Evolutionary conservation across 2,113 vertebrate genomes (phyloP).

Genomic region (Tragelaphus scriptus): DNA sequence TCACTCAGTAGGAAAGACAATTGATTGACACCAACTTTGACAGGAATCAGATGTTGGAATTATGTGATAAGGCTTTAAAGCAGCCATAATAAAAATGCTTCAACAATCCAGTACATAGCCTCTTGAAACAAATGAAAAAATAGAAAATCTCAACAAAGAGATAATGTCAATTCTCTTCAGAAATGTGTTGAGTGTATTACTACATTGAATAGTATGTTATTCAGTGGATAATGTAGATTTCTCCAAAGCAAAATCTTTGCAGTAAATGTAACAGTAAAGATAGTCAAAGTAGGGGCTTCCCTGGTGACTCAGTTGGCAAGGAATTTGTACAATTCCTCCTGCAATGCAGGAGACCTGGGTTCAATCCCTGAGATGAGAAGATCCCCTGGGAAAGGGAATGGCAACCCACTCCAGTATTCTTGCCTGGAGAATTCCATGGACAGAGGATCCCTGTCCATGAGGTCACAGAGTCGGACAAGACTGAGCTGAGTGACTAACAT

Average conservation of each 20-base stretch:
- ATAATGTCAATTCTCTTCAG: neutral
- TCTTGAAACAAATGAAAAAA: neutral
- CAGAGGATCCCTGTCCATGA: neutral
- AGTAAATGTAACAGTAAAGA: constrained; percentile 6
- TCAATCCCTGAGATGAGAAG: neutral
- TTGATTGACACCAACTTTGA: neutral
- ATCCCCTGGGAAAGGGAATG: neutral
- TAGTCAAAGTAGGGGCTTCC: neutral
- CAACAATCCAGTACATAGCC: neutral
- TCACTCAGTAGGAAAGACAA: neutral
- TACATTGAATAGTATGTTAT: neutral
- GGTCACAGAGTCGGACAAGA: neutral
- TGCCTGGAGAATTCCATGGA: neutral
- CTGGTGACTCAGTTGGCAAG: neutral
- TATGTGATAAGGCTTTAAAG: neutral
- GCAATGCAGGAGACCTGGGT: neutral
- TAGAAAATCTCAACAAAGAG: neutral
- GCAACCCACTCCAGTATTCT: neutral
- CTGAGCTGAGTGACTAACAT: neutral
- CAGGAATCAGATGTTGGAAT: neutral
- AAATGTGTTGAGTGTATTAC: neutral
- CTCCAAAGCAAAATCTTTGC: constrained; percentile 29
- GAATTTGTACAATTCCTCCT: neutral
- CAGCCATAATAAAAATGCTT: neutral
- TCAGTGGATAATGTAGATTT: constrained; percentile 12